Evolutionary conservation across 2,888 invertebrate genomes (phyloP), one percentile per base, ranked within the genome.

Genomic region (Chrysolina haemoptera): DNA sequence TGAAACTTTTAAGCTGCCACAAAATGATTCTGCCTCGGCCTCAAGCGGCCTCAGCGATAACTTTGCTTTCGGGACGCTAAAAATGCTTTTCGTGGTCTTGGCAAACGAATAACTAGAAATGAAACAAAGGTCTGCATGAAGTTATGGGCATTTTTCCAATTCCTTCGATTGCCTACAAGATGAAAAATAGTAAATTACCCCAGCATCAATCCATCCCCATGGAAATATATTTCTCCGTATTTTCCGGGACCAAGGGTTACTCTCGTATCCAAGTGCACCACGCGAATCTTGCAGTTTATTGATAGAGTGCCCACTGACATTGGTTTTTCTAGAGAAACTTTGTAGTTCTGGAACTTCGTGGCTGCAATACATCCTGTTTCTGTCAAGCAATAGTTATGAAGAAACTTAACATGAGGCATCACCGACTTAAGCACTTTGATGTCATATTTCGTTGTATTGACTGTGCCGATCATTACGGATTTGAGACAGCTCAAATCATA

Each of bases 401-500:
- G 69, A 12, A 86, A 82, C 50, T 79, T 81, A 0, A 83, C 83
- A 14, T 81, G 72, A 0, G 82, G 82, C 65, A 86, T 77, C 8
- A 75, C 50, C 12, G 48, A 68, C n/a, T 79, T 76, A 46, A 86
- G 65, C n/a, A 74, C 73, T 11, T 76, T 73, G 18, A 86, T 78
- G 59, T 83, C 82, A 11, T 79, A 72, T 22, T 77, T 75, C 0
- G 82, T 79, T 0, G 85, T 81, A 4, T 82, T 80, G 1, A 82
- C 70, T 35, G 77, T 79, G 11, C 85, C 85, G 8, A 85, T 82
- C 67, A 86, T 76, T 22, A 83, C 80, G 35, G 73, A 77, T 77
- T 84, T 84, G 12, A 87, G 73, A 41, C 83, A 84, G 2, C 79
- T 80, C 22, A 86, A 66, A 71, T 86, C 84, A 74, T 79, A 86